Percentiles rank a stretch among this genome's conserved stretches.
phyloP scores from a whole-genome alignment of 2,888 invertebrate genomes.

The Stenotaenia linearis region DNA sequence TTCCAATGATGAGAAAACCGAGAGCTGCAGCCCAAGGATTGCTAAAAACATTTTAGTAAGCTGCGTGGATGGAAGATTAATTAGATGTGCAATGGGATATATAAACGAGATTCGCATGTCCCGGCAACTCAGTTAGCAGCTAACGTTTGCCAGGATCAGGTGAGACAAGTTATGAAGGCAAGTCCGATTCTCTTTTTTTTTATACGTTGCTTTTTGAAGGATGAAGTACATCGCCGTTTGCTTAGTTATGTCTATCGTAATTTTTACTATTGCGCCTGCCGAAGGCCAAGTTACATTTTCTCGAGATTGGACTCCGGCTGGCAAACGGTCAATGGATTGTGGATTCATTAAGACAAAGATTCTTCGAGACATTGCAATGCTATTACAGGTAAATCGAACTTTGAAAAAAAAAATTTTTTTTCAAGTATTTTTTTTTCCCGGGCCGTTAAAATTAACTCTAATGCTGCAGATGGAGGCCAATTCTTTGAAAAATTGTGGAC shows the following conservation, averaged over 20 bases:
- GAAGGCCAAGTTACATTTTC: conserved; percentile 33
- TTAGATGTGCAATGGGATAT: neutral
- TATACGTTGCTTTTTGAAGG: neutral
- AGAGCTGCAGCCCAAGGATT: neutral
- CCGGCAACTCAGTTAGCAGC: neutral
- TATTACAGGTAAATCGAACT: neutral
- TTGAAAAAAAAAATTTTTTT: neutral
- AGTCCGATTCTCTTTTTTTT: neutral
- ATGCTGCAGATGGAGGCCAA: neutral
- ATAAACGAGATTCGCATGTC: neutral
- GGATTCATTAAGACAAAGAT: neutral
- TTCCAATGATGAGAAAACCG: neutral
- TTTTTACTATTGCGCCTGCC: neutral
- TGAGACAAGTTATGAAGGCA: neutral
- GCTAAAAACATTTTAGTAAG: neutral
- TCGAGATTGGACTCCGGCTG: conserved; percentile 34
- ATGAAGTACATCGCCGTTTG: neutral
- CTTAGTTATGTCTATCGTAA: neutral
- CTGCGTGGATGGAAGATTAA: neutral
- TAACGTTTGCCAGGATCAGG: neutral
- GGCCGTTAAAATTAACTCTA: neutral
- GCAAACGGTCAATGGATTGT: conserved; percentile 28
- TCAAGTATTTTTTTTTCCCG: no score
- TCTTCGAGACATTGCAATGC: neutral
- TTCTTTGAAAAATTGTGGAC: neutral